Conservation (phyloP, 2,113 vertebrate species). For the Vulpes ferrilata region DNA sequence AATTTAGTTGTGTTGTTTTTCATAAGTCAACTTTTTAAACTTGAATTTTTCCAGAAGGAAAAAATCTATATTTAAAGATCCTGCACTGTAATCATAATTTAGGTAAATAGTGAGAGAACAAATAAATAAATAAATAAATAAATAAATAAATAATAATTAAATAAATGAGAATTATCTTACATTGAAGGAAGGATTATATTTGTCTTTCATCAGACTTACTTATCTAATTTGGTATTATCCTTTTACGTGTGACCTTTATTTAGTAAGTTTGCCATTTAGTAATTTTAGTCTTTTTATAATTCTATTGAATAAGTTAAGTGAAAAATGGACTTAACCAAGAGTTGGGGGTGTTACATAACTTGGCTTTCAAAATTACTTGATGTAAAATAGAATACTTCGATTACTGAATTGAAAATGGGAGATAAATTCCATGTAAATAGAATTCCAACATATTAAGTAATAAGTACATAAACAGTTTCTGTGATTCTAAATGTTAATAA, state of each 20-base stretch:
- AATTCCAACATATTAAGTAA: neutral
- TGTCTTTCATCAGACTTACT: conserved; percentile 5
- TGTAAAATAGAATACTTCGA: neutral
- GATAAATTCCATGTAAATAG: conserved; percentile 17
- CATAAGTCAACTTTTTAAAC: neutral
- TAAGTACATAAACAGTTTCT: neutral
- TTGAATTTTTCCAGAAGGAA: conserved; percentile 1
- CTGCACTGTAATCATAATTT: neutral
- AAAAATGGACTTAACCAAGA: conserved; percentile 45
- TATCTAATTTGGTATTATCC: neutral
- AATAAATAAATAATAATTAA: too few species aligned
- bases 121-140: too few species aligned
- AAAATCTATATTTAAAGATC: neutral
- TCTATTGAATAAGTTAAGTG: conserved; percentile 22
- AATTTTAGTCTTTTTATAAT: conserved; percentile 31
- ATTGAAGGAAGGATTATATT: neutral
- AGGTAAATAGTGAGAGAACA: neutral
- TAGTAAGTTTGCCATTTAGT: conserved; percentile 15
- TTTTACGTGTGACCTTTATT: conserved; percentile 9
- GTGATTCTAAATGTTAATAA: conserved; percentile 17
- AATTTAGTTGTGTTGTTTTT: conserved; percentile 51
- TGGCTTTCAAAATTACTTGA: conserved; percentile 30
- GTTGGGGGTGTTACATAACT: neutral
- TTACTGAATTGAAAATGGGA: conserved; percentile 28
- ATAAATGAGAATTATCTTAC: neutral